Base-by-base conservation (phyloP, 2,113 vertebrate genomes). In the Trochalopteron elliotii region DNA sequence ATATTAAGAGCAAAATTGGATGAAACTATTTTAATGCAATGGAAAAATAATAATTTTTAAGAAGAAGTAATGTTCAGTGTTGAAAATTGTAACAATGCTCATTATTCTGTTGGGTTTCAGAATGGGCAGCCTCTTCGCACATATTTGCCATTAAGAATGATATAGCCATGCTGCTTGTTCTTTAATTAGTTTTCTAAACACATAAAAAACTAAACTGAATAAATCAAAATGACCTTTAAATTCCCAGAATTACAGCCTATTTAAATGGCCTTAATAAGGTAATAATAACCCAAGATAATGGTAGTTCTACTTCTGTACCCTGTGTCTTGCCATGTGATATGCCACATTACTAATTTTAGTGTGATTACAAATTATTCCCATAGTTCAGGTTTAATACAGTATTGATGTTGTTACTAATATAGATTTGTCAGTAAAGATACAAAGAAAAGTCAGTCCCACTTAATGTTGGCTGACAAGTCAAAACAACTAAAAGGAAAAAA, bases 341-440 rank as follows among this genome's bases (percentile, higher is more conserved):
- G 83, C 27, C 15, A 83, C 90, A 93, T 97, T 97, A 97, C 96
- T 98, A 97, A 98, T 97, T 98, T 97, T 87, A 93, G 69, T 91
- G 33, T 97, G 96, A 98, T 97, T 97, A 92, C 84, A 97, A 98
- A 97, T 96, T 97, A 97, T 98, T 98, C 97, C 87, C 93, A 97
- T 96, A 98, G 97, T 97, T 96, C 91, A 97, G 40, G 59, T 97
- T 98, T 98, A 98, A 98, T 98, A 97, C 87, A 96, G 76, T 97
- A 98, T 97, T 97, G 97, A 98, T 97, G 77, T 97, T 98, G 96
- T 97, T 97, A 97, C 98, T 98, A 97, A 97, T 97, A 98, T 97
- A 92, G 97, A 98, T 98, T 98, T 98, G 85, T 97, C 98, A 98
- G 90, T 98, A 97, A 98, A 98, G 90, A 96, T 93, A 97, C 90